A percentile compares a stretch with the other conserved stretches of the same genome.
These are phyloP conservation scores for Labeo calbasu DNA, from an alignment of 2,797 vertebrate genomes.

Conservation along the genomic window DNA sequence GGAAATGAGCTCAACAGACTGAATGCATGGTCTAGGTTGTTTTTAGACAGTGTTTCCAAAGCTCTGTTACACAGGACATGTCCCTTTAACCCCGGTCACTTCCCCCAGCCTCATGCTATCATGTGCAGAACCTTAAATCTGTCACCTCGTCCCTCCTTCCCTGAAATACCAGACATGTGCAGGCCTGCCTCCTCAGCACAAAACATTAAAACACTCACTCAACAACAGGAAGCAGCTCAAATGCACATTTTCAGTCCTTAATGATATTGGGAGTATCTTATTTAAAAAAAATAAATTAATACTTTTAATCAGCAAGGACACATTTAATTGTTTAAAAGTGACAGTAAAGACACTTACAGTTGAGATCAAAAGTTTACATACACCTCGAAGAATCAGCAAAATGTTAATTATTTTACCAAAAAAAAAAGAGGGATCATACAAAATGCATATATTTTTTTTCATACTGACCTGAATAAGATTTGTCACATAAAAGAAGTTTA, in stretches of 20 bases:
- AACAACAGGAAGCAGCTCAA: slow-evolving; percentile 43
- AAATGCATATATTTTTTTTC: too few relatives aligned
- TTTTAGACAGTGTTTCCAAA: slow-evolving; percentile 29
- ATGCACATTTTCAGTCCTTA: neutral
- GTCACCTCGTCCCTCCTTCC: slow-evolving; percentile 9
- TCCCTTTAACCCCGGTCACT: slow-evolving; percentile 21
- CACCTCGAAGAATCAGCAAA: too few relatives aligned
- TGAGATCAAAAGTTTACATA: too few relatives aligned
- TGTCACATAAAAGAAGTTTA: too few relatives aligned
- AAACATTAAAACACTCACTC: slow-evolving; percentile 3
- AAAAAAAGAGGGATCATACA: too few relatives aligned
- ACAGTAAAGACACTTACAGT: neutral
- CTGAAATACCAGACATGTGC: neutral
- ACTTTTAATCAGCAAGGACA: neutral
- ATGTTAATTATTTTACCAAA: too few relatives aligned
- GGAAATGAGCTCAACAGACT: slow-evolving; percentile 30
- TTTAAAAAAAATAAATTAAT: neutral
- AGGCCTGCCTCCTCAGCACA: slow-evolving; percentile 33
- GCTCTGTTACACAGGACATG: neutral
- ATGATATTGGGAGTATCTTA: neutral
- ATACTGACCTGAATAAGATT: too few relatives aligned
- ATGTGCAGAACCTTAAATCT: slow-evolving; percentile 28
- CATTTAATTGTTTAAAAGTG: neutral
- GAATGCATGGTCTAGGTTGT: slow-evolving; percentile 18
- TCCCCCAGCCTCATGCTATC: slow-evolving; percentile 8